Conservation (phyloP, 2,888 invertebrate genomes). For the Scotopteryx bipunctaria region DNA sequence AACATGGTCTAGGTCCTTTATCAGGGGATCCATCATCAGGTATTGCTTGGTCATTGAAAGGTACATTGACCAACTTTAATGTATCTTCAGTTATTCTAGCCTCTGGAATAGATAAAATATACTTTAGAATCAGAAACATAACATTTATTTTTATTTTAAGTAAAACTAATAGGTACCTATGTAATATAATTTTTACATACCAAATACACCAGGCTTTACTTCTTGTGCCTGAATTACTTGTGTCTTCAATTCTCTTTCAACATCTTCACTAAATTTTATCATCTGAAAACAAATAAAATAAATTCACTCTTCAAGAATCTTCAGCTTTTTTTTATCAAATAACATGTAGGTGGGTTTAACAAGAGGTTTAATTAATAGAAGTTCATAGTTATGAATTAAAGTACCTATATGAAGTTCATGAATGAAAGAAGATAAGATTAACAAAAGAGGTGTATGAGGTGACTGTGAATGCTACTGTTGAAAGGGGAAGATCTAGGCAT, state of each 20-base stretch:
- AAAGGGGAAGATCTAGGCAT: too few species aligned
- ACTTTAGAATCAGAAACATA: background rate
- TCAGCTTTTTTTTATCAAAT: too few species aligned
- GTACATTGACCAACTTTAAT: conserved; percentile 85
- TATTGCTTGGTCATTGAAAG: conserved; percentile 80
- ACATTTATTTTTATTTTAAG: too few species aligned
- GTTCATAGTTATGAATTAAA: too few species aligned
- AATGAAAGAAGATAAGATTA: too few species aligned
- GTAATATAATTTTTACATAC: conserved; percentile 60
- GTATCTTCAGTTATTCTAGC: conserved; percentile 85
- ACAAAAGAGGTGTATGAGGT: too few species aligned
- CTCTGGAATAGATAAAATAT: conserved; percentile 71
- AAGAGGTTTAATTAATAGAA: too few species aligned
- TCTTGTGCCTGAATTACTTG: conserved; percentile 89
- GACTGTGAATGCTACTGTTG: too few species aligned
- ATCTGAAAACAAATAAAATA: conserved; percentile 77
- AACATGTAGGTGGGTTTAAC: too few species aligned
- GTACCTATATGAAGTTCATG: too few species aligned
- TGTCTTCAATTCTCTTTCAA: conserved; percentile 87
- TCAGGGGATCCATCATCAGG: conserved; percentile 54
- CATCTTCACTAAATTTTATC: conserved; percentile 86
- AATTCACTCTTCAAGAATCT: too few species aligned
- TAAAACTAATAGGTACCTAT: background rate
- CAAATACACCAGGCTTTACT: conserved; percentile 86
- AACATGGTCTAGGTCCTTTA: conserved; percentile 49